Percentiles rank a stretch among this genome's conserved stretches.
Evolutionary conservation across 2,888 invertebrate genomes (phyloP).

Genomic region (Callosobruchus maculatus): DNA sequence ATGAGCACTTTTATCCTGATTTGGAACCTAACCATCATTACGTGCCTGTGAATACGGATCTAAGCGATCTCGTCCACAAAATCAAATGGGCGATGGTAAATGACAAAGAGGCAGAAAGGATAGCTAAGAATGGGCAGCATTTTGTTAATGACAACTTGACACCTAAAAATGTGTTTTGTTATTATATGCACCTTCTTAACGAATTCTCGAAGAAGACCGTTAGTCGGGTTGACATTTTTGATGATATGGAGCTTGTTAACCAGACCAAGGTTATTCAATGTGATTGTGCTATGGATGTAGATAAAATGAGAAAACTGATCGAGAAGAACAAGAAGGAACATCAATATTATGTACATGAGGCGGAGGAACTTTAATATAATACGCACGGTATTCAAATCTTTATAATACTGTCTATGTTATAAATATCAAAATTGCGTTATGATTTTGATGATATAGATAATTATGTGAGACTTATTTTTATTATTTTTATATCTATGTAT

Average conservation of each 20-base stretch:
- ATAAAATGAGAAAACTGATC: background rate
- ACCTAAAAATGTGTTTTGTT: conserved; percentile 84
- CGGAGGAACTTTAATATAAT: background rate
- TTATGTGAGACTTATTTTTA: background rate
- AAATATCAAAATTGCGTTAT: background rate
- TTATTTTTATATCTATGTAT: background rate
- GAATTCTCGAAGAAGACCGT: conserved; percentile 70
- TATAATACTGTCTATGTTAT: background rate
- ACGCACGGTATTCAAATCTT: background rate
- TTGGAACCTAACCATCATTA: conserved; percentile 76
- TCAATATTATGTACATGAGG: background rate
- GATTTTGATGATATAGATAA: background rate
- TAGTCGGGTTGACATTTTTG: conserved; percentile 54
- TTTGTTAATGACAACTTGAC: conserved; percentile 76
- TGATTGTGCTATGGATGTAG: background rate
- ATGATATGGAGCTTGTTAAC: conserved; percentile 62
- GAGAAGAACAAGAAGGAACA: background rate
- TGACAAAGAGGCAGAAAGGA: conserved; percentile 63
- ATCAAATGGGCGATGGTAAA: conserved; percentile 74
- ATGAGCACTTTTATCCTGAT: conserved; percentile 88
- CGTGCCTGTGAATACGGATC: conserved; percentile 74
- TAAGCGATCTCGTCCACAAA: conserved; percentile 76
- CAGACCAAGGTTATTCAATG: conserved; percentile 45
- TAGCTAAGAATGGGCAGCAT: conserved; percentile 63
- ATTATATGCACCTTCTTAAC: conserved; percentile 73